Base-by-base conservation (phyloP, 2,113 vertebrate species). In the Orcinus orca region DNA sequence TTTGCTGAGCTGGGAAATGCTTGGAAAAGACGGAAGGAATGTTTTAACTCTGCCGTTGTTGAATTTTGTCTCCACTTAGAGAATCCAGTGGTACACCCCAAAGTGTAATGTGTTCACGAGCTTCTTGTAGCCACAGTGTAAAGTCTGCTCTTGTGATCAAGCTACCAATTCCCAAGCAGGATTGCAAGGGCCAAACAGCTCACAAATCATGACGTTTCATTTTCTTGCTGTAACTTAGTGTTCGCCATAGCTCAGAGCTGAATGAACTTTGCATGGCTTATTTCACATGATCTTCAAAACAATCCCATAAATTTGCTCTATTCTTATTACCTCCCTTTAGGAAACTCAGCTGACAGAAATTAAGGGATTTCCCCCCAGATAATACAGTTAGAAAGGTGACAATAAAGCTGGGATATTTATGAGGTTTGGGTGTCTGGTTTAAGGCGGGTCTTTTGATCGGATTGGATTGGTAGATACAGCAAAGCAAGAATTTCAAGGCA, bases 51-150 rank as follows among this genome's bases (percentile, higher is more conserved):
- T 85, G 36, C 29, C 38, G 62, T 58, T 88, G 86, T 77, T 94
- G 70, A 97, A 58, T 79, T 96, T 77, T 81, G n/a, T 93, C 62
- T 96, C 93, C 62, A 91, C 62, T 88, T 82, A 85, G 71, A 95
- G 25, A 88, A 88, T 90, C 58, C 88, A 97, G 86, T 0, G 21
- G 55, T 73, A 62, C 15, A 91, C 62, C 50, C 92, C 55, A 93
- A 94, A 91, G 67, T 83, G 25, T 60, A 91, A 41, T 25, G 44
- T 86, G 36, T 55, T 81, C 76, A 36, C 83, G 5, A 93, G 70
- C 21, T 76, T 80, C 53, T 68, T 77, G 21, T 25, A 92, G 36
- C 31, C 36, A 26, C 31, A 47, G 23, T 60, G 20, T 62, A 53
- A 93, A 71, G 77, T 79, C 67, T 62, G 41, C 50, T 58, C 62